Percentiles rank a stretch among this genome's conserved stretches.
These are phyloP conservation scores for Phyllostomus discolor DNA, from an alignment of 2,113 vertebrate species.

Conservation along the genomic window DNA sequence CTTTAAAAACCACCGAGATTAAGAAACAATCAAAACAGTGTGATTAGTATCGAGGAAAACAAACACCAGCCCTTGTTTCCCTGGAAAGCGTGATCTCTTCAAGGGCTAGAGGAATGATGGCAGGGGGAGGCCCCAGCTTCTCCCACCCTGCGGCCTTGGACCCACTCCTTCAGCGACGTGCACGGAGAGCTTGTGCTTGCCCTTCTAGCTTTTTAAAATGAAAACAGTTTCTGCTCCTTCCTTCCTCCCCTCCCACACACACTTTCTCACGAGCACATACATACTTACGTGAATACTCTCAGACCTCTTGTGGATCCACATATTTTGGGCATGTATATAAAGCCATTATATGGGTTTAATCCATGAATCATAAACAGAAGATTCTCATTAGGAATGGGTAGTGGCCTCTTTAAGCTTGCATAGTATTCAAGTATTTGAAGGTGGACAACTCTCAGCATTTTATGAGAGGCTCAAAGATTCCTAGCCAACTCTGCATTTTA, in stretches of 20 bases:
- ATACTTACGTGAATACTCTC: slow-evolving; percentile 13
- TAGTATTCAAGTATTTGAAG: slow-evolving; percentile 2
- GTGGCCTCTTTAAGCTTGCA: slow-evolving; percentile 14
- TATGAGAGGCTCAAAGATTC: background rate
- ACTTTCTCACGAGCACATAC: slow-evolving; percentile 66
- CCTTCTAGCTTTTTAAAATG: slow-evolving; percentile 35
- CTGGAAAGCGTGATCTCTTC: background rate
- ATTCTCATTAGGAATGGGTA: slow-evolving; percentile 56
- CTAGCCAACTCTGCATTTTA: background rate
- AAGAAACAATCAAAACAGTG: background rate
- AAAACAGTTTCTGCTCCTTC: slow-evolving; percentile 15
- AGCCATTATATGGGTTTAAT: slow-evolving; percentile 51
- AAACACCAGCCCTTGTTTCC: background rate
- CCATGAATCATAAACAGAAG: slow-evolving; percentile 67
- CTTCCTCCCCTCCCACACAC: slow-evolving; percentile 59
- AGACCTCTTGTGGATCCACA: slow-evolving; percentile 54
- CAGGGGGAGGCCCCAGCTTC: background rate
- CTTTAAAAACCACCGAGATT: background rate
- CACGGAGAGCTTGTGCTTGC: background rate
- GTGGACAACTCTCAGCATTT: background rate
- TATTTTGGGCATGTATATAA: slow-evolving; percentile 62
- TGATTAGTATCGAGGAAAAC: background rate
- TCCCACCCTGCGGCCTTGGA: background rate
- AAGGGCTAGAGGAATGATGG: background rate
- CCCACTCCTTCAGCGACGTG: background rate